A percentile compares a stretch with the other conserved stretches of the same genome.
These are phyloP conservation scores for Podabrus alpinus DNA, from an alignment of 2,888 invertebrate species.

Conservation along the genomic window DNA sequence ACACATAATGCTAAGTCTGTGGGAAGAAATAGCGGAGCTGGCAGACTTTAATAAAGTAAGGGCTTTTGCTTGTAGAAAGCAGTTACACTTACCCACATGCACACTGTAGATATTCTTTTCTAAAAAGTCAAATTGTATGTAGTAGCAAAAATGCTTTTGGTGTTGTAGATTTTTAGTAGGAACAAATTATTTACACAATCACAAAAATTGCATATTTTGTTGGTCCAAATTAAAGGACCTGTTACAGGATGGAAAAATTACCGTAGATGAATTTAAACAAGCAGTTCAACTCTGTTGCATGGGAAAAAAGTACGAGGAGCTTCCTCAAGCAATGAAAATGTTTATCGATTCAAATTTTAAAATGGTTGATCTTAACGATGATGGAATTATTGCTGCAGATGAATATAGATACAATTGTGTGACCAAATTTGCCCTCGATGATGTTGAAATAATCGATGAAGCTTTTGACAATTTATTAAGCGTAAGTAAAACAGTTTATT, in stretches of 20 bases:
- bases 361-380: slow-evolving; percentile 78
- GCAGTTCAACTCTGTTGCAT: slow-evolving; percentile 82
- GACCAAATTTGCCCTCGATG: slow-evolving; percentile 77
- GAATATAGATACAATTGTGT: slow-evolving; percentile 85
- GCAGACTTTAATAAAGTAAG: slow-evolving; percentile 84
- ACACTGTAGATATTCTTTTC: not conserved
- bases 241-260: slow-evolving; percentile 78
- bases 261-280: slow-evolving; percentile 79
- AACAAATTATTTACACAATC: not conserved
- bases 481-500: slow-evolving; percentile 59
- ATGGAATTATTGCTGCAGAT: slow-evolving; percentile 77
- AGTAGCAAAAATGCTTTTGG: not conserved
- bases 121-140: not conserved
- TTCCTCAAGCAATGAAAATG: slow-evolving; percentile 84
- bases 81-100: not conserved
- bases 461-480: slow-evolving; percentile 76
- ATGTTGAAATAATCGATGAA: slow-evolving; percentile 75
- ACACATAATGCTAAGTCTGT: slow-evolving; percentile 80
- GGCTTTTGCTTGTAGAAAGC: not conserved
- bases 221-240: slow-evolving; percentile 46
- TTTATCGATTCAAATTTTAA: slow-evolving; percentile 85
- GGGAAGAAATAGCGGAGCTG: slow-evolving; percentile 84
- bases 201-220: not conserved
- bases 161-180: not conserved
- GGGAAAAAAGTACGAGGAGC: slow-evolving; percentile 75